phyloP scores from a whole-genome alignment of 2,797 vertebrate genomes.

The Myotis myotis region DNA sequence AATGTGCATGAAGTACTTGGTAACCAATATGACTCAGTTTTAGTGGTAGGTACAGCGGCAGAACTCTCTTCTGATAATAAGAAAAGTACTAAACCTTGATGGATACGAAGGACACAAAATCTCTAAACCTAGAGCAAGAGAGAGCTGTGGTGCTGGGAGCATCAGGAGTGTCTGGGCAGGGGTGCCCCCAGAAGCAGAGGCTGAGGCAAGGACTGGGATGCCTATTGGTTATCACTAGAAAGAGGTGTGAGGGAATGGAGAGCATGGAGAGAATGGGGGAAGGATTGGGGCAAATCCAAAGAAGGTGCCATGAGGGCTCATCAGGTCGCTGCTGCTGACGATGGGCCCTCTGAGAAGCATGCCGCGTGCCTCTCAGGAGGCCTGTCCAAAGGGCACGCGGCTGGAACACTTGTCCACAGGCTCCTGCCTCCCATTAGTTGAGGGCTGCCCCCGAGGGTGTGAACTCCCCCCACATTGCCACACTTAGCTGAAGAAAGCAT shows the following conservation, averaged over 20 bases:
- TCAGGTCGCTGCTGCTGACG: background rate
- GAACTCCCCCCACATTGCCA: background rate
- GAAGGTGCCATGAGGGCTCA: background rate
- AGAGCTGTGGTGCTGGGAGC: background rate
- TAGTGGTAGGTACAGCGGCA: background rate
- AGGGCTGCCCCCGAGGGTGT: background rate
- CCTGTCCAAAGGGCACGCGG: background rate
- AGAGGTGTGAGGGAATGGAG: background rate
- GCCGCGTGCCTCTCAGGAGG: background rate
- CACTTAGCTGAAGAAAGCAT: background rate
- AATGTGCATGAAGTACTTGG: background rate
- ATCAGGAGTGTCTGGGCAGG: background rate
- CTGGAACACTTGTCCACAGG: background rate
- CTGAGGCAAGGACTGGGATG: background rate
- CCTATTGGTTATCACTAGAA: background rate
- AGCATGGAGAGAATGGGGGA: background rate
- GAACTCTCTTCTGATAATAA: background rate
- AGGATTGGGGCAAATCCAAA: background rate
- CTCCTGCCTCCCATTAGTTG: background rate
- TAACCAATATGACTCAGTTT: background rate
- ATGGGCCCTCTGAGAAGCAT: background rate
- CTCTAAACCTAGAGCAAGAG: background rate
- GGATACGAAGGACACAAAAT: background rate
- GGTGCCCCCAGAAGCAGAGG: background rate
- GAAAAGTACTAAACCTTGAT: background rate